Conservation (phyloP, 2,888 invertebrate genomes). For the Agrotis exclamationis region DNA sequence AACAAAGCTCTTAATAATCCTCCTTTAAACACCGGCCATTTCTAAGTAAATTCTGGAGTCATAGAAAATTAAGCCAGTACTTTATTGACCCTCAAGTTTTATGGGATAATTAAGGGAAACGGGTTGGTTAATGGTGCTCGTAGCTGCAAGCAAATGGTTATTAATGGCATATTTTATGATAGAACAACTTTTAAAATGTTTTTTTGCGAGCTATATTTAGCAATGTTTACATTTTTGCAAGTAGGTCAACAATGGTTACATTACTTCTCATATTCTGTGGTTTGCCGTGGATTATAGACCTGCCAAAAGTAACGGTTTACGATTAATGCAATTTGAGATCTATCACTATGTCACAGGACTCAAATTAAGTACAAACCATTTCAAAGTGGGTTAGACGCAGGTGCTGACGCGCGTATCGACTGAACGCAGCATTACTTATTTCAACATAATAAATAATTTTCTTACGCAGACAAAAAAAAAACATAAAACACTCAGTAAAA, state of each 20-base stretch:
- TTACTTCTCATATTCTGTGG: no score
- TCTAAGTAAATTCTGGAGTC: conserved; percentile 58
- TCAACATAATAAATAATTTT: no score
- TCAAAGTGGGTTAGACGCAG: no score
- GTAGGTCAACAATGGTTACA: background rate
- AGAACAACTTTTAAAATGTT: conserved; percentile 22
- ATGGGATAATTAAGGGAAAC: conserved; percentile 61
- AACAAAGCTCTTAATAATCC: conserved; percentile 28
- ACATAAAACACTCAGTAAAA: conserved; percentile 11
- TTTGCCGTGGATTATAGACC: no score
- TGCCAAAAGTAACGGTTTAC: no score
- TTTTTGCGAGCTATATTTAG: conserved; percentile 19
- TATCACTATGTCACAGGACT: no score
- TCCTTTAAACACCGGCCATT: conserved; percentile 14
- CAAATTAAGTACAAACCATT: no score
- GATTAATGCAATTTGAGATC: no score
- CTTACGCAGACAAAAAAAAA: no score
- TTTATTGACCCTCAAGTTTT: conserved; percentile 67
- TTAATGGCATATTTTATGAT: conserved; percentile 52
- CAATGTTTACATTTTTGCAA: conserved; percentile 10
- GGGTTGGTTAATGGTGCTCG: conserved; percentile 56
- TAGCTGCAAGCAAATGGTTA: conserved; percentile 57
- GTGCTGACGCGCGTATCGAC: no score
- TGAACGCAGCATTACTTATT: no score
- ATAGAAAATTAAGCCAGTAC: conserved; percentile 62